Base-by-base conservation (phyloP, 1,140 invertebrate genomes). In the Lepidostoma basale region DNA sequence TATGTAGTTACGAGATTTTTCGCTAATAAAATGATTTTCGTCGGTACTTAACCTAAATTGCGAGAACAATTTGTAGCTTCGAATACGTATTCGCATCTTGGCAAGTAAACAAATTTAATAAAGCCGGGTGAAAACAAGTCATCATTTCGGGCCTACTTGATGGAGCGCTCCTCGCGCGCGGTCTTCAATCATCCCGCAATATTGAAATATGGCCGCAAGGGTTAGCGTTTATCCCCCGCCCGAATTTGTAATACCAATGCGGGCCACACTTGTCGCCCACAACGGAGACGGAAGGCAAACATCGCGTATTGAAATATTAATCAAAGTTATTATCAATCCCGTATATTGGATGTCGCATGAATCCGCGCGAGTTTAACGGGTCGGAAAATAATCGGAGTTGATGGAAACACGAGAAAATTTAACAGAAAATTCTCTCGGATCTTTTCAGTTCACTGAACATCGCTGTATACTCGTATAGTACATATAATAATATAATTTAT, bases 381-480 rank as follows among this genome's bases (percentile, higher is more conserved):
- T 12, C 23, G 45, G 23, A 49, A 49, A 25, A 49, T 49, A 49
- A 49, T 49, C 45, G 14, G 45, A 23, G 23, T 49, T 49, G 45
- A 49, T 49, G 23, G 23, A 49, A 49, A 49, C 20, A 49, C 23
- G 25, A 49, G 45, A 26, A 49, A 25, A 12, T 40, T 40, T 40
- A 10, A 40, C 36, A n/a, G 12, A 40, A n/a, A 12, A 49, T 49
- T 49, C 26, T 0, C 45, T 3, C 0, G n/a, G 12, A 25, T 40
- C 26, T n/a, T 49, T 49, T 25, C 45, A n/a, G 22, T 23, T 49
- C 45, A 23, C 8, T 12, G 20, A 49, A 49, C 45, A n/a, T 12
- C 22, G 23, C 23, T 25, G 20, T n/a, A 23, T 49, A 49, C 14
- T 22, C 45, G 26, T 25, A n/a, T n/a, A n/a, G n/a, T n/a, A n/a